Conservation (phyloP, 2,797 vertebrate species). For the Myotis daubentonii region DNA sequence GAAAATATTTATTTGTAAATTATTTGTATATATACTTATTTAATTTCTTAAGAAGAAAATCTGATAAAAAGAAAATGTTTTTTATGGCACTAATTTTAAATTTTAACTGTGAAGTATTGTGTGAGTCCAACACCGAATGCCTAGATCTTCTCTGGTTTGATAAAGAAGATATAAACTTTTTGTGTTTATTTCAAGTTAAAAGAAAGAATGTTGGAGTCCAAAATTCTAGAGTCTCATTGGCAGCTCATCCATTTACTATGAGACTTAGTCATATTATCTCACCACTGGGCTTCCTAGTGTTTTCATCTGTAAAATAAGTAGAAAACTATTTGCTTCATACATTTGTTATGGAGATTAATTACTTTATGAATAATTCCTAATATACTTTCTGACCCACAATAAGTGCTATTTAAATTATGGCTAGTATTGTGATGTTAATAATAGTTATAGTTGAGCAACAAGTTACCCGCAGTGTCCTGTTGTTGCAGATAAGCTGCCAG, state of each 20-base stretch:
- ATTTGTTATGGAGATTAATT: not conserved
- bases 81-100: not conserved
- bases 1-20: not conserved
- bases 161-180: not conserved
- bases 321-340: not conserved
- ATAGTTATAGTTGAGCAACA: not conserved
- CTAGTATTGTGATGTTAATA: not conserved
- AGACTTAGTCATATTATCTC: not conserved
- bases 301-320: not conserved
- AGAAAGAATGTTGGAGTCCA: not conserved
- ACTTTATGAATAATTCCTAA: not conserved
- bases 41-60: conserved; percentile 1
- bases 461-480: not conserved
- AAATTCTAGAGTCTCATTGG: not conserved
- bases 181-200: not conserved
- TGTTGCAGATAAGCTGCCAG: too few relatives aligned
- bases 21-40: not conserved
- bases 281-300: not conserved
- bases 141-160: not conserved
- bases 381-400: not conserved
- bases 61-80: not conserved
- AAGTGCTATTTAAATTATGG: not conserved
- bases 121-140: not conserved
- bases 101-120: not conserved
- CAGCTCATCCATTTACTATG: not conserved